Evolutionary conservation across 2,797 vertebrate genomes (phyloP), one percentile per base, ranked within the genome.

Genomic region (Glossophaga mutica): DNA sequence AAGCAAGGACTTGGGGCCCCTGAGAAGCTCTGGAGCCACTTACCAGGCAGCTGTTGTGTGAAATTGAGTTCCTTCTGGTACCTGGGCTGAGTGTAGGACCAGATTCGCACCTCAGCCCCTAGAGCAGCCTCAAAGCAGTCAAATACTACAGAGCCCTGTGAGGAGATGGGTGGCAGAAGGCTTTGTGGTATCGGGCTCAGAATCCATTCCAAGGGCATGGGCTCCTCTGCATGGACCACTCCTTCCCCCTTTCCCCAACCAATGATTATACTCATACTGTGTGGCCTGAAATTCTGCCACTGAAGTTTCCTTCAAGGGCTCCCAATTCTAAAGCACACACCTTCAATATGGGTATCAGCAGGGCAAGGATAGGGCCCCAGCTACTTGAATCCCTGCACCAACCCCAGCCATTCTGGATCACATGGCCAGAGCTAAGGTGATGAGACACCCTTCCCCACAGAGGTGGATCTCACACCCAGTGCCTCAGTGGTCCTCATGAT

Each of bases 121-220:
- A 98, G 76, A 0, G 96, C 94, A 0, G 98, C 98, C 77, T 98
- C 95, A 0, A 99, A 98, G 95, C 98, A 99, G 77, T 97, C 97
- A 94, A 98, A 98, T 6, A 97, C 97, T 39, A 98, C 77, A 50
- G 97, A 98, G 5, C 98, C 98, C 98, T 99, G 91, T 24, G 95
- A 97, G 95, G 95, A 98, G 93, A 94, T 87, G 44, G 21, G 76
- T 79, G 16, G 44, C 4, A 24, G 48, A 18, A 59, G 42, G 88
- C 90, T 79, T 10, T 16, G 65, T 19, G 44, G 81, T 14, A 3
- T 7, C 32, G 44, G 74, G 42, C 70, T 93, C 92, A 78, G 79
- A 22, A 67, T 44, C 42, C 32, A 84, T 65, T 34, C 46, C 37
- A 18, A 77, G 16, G 12, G 42, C n/a, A 22, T 37, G 37, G 65